Conservation (phyloP, 2,113 vertebrate species). For the Albula glossodonta region DNA sequence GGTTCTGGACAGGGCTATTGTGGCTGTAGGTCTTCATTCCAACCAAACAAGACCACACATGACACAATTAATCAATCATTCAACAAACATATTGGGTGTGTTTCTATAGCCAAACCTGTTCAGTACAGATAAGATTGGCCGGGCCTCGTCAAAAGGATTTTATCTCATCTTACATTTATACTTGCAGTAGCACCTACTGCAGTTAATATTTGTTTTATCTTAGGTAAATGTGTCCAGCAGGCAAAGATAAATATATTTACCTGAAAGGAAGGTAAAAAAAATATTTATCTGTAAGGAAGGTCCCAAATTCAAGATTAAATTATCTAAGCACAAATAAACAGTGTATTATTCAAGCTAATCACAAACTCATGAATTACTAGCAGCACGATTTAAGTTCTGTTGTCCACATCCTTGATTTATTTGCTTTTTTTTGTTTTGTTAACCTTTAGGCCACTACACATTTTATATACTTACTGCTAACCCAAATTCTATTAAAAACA, state of each 20-base stretch:
- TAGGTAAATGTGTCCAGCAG: background rate
- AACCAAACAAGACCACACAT: no score
- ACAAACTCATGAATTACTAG: background rate
- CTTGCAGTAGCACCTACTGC: background rate
- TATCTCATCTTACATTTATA: background rate
- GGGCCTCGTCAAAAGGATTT: background rate
- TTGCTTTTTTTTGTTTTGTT: background rate
- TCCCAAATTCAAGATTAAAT: background rate
- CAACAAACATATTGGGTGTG: no score
- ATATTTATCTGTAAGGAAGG: no score
- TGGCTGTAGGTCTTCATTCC: no score
- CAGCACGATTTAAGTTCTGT: background rate
- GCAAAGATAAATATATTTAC: background rate
- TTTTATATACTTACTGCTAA: background rate
- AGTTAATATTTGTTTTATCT: background rate
- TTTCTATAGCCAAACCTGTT: no score
- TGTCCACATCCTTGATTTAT: background rate
- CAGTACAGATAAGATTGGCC: no score
- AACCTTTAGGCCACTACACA: background rate
- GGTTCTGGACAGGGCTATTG: no score
- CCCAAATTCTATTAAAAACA: background rate
- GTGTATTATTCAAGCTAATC: background rate
- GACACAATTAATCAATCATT: no score
- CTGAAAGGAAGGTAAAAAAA: background rate
- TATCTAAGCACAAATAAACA: background rate